These are phyloP conservation scores for Cephalopterus ornatus DNA, from an alignment of 2,113 vertebrate genomes.

Conservation along the genomic window DNA sequence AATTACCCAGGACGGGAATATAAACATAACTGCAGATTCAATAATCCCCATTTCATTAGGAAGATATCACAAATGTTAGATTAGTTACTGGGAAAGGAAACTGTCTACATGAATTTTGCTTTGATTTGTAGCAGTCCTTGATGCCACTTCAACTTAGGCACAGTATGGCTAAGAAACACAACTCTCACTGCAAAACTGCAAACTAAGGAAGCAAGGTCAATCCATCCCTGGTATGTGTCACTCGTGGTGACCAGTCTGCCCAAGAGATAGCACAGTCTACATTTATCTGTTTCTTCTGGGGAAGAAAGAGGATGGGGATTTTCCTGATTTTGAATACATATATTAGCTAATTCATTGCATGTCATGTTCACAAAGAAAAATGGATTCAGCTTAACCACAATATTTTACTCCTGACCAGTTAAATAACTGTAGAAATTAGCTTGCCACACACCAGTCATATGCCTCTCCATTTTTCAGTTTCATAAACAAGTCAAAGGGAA, in stretches of 20 bases:
- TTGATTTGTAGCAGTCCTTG: background rate
- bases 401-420: constrained; percentile 40
- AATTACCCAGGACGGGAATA: background rate
- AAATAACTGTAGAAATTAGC: constrained; percentile 65
- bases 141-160: background rate
- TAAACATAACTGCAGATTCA: background rate
- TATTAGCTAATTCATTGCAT: background rate
- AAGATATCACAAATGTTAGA: background rate
- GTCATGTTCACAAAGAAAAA: constrained; percentile 8
- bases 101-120: background rate
- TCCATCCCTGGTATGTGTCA: no score
- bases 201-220: rapidly evolving
- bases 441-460: constrained; percentile 63
- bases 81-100: background rate
- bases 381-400: background rate
- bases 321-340: background rate
- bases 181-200: background rate
- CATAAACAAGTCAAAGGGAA: constrained; percentile 69
- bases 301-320: no score
- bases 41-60: background rate
- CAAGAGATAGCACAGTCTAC: background rate
- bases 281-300: background rate
- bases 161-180: background rate
- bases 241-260: background rate
- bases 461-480: constrained; percentile 67